A percentile compares a stretch with the other conserved stretches of the same genome.
These are phyloP conservation scores for Melanotaenia parkinsoni DNA, from an alignment of 2,797 vertebrate species.

Conservation along the genomic window DNA sequence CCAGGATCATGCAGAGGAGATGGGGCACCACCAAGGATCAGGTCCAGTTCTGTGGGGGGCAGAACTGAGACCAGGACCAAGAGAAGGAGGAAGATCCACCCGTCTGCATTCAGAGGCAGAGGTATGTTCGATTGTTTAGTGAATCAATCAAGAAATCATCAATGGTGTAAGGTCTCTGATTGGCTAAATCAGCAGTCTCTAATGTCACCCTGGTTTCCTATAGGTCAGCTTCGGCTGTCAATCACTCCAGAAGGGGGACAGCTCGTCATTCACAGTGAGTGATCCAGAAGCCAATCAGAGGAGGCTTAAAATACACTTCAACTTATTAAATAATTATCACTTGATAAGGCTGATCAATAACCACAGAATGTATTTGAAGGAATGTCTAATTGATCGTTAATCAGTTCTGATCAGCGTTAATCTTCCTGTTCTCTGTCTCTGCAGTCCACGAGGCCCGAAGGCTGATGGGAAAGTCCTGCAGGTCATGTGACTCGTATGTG, in stretches of 20 bases:
- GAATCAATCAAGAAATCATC: neutral
- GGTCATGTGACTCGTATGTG: slow-evolving; percentile 66
- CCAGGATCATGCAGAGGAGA: neutral
- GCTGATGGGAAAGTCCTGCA: slow-evolving; percentile 50
- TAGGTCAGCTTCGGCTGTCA: slow-evolving; percentile 63
- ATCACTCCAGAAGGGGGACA: slow-evolving; percentile 38
- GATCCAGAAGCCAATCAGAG: slow-evolving; percentile 15
- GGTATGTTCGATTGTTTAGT: slow-evolving; percentile 27
- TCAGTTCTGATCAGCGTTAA: neutral
- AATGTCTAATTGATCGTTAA: too few relatives aligned
- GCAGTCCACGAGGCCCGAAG: slow-evolving; percentile 52
- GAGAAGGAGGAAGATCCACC: slow-evolving; percentile 57
- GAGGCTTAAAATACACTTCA: too few relatives aligned
- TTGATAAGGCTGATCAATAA: too few relatives aligned
- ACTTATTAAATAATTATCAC: too few relatives aligned
- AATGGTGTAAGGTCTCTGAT: neutral
- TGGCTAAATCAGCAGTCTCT: neutral
- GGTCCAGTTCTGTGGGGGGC: neutral
- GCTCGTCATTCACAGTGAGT: slow-evolving; percentile 55
- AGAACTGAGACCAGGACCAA: neutral
- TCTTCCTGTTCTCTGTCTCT: neutral
- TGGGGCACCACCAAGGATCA: neutral
- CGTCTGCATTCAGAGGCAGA: slow-evolving; percentile 53
- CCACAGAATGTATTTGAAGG: too few relatives aligned
- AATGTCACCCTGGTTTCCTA: neutral